These are phyloP conservation scores for Channa maculata DNA, from an alignment of 2,113 vertebrate genomes.

Conservation along the genomic window DNA sequence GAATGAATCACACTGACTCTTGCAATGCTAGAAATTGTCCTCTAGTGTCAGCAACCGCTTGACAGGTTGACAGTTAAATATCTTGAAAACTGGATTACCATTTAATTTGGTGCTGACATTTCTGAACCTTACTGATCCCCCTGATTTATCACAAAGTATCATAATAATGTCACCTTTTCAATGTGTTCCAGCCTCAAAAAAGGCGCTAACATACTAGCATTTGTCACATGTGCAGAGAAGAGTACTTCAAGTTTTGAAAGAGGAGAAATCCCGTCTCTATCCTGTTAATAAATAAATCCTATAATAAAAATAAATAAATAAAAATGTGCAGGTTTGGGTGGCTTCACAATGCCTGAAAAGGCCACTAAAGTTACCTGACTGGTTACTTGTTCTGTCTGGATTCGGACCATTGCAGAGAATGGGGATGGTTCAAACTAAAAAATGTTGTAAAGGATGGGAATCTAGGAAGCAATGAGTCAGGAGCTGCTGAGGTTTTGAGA, in stretches of 20 bases:
- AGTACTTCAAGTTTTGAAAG: no score
- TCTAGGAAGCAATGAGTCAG: constrained; percentile 56
- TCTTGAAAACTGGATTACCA: neutral
- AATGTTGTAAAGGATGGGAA: constrained; percentile 45
- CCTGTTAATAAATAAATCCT: no score
- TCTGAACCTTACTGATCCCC: neutral
- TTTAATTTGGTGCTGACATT: neutral
- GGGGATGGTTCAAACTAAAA: constrained; percentile 41
- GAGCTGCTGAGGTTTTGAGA: constrained; percentile 26
- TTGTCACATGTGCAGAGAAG: no score
- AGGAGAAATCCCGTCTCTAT: no score
- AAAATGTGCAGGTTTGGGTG: constrained; percentile 6
- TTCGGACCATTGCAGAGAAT: constrained; percentile 22
- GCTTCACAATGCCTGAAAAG: constrained; percentile 25
- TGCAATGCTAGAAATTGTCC: no score
- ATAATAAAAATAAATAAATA: no score
- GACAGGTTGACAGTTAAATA: neutral
- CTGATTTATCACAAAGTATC: neutral
- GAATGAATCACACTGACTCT: neutral
- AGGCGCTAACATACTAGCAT: no score
- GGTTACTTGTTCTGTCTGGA: constrained; percentile 48
- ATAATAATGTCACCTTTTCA: neutral
- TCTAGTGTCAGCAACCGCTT: neutral
- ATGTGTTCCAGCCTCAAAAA: neutral
- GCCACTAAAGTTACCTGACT: constrained; percentile 35